Percentiles rank a stretch among this genome's conserved stretches.
phyloP scores from a whole-genome alignment of 2,113 vertebrate species.

The Sebastes schlegelii region DNA sequence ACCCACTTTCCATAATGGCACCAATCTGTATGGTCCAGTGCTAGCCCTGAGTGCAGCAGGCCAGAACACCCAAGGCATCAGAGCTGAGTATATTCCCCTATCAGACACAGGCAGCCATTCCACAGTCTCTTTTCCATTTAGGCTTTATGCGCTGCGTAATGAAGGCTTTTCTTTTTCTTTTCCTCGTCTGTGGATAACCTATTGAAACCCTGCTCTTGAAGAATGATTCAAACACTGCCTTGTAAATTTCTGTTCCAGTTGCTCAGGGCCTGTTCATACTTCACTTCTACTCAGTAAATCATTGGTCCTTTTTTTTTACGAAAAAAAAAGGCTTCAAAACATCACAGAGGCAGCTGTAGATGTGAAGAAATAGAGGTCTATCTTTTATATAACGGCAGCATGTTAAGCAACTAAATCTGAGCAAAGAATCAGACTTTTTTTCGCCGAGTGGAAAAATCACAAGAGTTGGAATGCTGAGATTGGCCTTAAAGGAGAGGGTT shows the following conservation, averaged over 20 bases:
- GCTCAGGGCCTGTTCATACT: slow-evolving; percentile 32
- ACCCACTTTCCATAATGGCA: slow-evolving; percentile 77
- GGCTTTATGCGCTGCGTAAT: slow-evolving; percentile 71
- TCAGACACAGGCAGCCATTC: slow-evolving; percentile 75
- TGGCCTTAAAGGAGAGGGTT: background rate
- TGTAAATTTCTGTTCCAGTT: slow-evolving; percentile 53
- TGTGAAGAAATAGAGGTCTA: background rate
- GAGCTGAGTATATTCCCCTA: slow-evolving; percentile 72
- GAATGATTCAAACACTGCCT: slow-evolving; percentile 63
- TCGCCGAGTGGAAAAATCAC: background rate
- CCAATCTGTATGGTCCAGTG: slow-evolving; percentile 78
- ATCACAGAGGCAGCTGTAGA: slow-evolving; percentile 13
- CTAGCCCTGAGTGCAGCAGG: slow-evolving; percentile 72
- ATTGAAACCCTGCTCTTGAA: slow-evolving; percentile 75
- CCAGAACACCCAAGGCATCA: slow-evolving; percentile 79
- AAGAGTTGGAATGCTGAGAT: slow-evolving; percentile 2
- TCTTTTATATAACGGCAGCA: background rate
- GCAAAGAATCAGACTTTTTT: background rate
- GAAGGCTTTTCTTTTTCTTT: slow-evolving; percentile 71
- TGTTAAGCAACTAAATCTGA: background rate
- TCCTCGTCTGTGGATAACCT: slow-evolving; percentile 68
- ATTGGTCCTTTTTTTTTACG: background rate
- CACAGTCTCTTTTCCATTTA: slow-evolving; percentile 74
- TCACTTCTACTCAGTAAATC: slow-evolving; percentile 29
- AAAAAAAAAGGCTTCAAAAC: slow-evolving; percentile 1